Conservation (phyloP, 2,888 invertebrate genomes). For the Cylindroiulus punctatus region DNA sequence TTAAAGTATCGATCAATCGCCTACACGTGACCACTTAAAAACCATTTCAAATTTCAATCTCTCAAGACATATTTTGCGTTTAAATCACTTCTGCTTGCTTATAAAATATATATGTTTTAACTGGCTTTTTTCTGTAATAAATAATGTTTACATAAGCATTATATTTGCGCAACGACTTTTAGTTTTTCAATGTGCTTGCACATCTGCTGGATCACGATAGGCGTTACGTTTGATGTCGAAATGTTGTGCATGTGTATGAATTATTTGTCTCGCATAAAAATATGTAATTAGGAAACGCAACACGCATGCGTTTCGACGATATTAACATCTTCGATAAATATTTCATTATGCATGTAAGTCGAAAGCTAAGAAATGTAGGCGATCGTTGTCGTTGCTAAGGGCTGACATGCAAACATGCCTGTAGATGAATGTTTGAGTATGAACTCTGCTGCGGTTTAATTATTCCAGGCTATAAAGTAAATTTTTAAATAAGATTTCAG, state of each 20-base stretch:
- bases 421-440: not conserved
- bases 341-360: not conserved
- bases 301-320: constrained; percentile 3
- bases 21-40: too few species aligned
- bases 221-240: not conserved
- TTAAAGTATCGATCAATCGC: too few species aligned
- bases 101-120: too few species aligned
- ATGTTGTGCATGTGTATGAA: not conserved
- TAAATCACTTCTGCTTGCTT: too few species aligned
- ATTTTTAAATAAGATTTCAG: not conserved
- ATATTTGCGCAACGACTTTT: too few species aligned
- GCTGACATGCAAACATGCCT: not conserved
- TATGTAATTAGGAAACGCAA: not conserved
- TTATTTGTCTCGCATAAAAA: not conserved
- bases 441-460: not conserved
- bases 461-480: not conserved
- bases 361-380: not conserved
- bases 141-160: too few species aligned
- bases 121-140: too few species aligned
- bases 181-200: not conserved
- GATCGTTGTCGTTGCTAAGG: not conserved
- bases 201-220: not conserved
- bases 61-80: too few species aligned
- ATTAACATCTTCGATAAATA: not conserved
- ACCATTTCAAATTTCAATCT: too few species aligned